phyloP scores from a whole-genome alignment of 2,888 invertebrate genomes.

The Ichneumoninae sp. region DNA sequence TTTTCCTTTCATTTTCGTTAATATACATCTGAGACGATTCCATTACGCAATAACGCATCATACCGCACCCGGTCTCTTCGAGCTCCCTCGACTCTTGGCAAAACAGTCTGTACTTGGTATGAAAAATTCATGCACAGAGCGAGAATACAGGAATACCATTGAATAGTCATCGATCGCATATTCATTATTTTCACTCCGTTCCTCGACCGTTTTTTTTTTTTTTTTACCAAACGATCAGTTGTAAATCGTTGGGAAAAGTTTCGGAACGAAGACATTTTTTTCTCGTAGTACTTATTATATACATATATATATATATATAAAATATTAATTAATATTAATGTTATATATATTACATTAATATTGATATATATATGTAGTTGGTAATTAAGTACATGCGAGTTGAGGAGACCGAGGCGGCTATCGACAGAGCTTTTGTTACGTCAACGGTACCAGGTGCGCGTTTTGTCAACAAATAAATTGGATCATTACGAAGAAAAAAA shows the following conservation, averaged over 20 bases:
- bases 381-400: slow-evolving; percentile 25
- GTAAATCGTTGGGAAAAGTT: not conserved
- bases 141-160: slow-evolving; percentile 23
- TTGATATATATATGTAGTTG: slow-evolving; percentile 31
- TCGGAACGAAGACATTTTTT: slow-evolving; percentile 31
- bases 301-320: not conserved
- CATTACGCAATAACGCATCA: slow-evolving; percentile 39
- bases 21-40: slow-evolving; percentile 40
- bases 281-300: slow-evolving; percentile 52
- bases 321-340: slow-evolving; percentile 20
- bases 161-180: slow-evolving; percentile 20
- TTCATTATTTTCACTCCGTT: slow-evolving; percentile 22
- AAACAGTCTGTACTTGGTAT: slow-evolving; percentile 37
- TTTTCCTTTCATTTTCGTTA: slow-evolving; percentile 14
- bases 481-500: slow-evolving; percentile 3
- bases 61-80: slow-evolving; percentile 47
- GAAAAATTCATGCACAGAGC: slow-evolving; percentile 20
- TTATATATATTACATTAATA: slow-evolving; percentile 13
- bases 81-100: slow-evolving; percentile 31
- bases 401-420: slow-evolving; percentile 17
- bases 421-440: slow-evolving; percentile 33
- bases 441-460: slow-evolving; percentile 32
- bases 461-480: slow-evolving; percentile 38
- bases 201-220: not conserved
- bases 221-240: not conserved